A percentile compares a stretch with the other conserved stretches of the same genome.
Conservation (phyloP, 2,888 invertebrate genomes). For the Diplazon laetatorius region DNA sequence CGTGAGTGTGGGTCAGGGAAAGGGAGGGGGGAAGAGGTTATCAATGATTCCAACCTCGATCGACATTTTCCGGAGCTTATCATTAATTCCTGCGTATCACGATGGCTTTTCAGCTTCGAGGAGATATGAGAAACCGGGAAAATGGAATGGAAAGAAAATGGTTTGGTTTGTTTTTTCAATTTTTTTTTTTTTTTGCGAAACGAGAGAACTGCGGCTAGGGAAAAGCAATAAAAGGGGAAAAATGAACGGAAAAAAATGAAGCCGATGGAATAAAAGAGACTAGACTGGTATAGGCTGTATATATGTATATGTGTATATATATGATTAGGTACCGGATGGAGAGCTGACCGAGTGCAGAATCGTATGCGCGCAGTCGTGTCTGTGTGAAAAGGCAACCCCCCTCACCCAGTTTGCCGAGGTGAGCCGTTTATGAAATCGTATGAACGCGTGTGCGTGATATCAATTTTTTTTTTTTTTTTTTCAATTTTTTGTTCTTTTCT, state of each 20-base stretch:
- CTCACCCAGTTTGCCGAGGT: neutral
- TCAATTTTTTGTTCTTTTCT: no score
- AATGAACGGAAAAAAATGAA: no score
- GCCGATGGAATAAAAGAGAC: slow-evolving; percentile 9
- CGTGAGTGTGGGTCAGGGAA: neutral
- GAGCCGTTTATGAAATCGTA: slow-evolving; percentile 1
- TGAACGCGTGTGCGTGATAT: neutral
- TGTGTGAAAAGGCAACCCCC: slow-evolving; percentile 7
- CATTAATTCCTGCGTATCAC: neutral
- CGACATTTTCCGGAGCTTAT: slow-evolving; percentile 8
- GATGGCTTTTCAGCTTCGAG: neutral
- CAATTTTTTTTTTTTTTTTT: neutral
- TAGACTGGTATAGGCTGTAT: no score
- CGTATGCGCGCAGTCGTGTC: neutral
- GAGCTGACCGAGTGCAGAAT: neutral
- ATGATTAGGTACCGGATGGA: slow-evolving; percentile 2
- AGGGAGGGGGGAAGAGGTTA: no score
- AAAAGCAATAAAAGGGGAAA: neutral
- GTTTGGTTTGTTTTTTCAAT: neutral
- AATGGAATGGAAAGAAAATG: slow-evolving; percentile 23
- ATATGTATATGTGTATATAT: no score
- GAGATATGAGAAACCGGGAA: neutral
- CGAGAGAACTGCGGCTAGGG: neutral
- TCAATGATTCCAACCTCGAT: slow-evolving; percentile 10
- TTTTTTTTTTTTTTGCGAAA: neutral